Conservation (phyloP, 1,140 invertebrate species). For the Penaeus japonicus region DNA sequence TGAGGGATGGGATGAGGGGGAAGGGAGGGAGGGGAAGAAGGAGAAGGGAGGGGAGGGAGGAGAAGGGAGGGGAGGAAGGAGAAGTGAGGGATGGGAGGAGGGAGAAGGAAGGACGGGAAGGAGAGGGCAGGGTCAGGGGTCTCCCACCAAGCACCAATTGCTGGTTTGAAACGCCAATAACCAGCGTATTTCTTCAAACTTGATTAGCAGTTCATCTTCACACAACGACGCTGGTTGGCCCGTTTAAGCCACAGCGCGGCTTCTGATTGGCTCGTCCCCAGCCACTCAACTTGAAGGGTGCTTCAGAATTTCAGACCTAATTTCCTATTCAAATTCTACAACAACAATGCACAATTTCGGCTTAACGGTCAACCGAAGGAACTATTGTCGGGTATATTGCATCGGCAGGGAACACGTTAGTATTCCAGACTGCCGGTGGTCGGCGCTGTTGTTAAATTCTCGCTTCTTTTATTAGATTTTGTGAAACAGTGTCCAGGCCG, state of each 20-base stretch:
- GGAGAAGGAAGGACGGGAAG: too few relatives aligned
- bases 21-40: too few relatives aligned
- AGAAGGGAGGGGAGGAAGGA: too few relatives aligned
- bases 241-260: background rate
- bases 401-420: background rate
- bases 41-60: too few relatives aligned
- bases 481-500: background rate
- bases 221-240: background rate
- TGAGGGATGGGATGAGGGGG: too few relatives aligned
- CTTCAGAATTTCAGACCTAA: background rate
- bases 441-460: background rate
- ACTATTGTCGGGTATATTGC: slow-evolving; percentile 7
- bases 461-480: slow-evolving; percentile 3
- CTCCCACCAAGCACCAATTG: too few relatives aligned
- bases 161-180: background rate
- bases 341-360: slow-evolving; percentile 10
- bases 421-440: background rate
- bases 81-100: too few relatives aligned
- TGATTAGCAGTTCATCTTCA: background rate
- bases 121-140: too few relatives aligned
- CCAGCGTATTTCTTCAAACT: background rate
- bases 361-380: slow-evolving; percentile 6
- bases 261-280: background rate
- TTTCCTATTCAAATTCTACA: slow-evolving; percentile 11
- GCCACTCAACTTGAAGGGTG: background rate